Base-by-base conservation (phyloP, 2,888 invertebrate species). In the Baronia brevicornis region DNA sequence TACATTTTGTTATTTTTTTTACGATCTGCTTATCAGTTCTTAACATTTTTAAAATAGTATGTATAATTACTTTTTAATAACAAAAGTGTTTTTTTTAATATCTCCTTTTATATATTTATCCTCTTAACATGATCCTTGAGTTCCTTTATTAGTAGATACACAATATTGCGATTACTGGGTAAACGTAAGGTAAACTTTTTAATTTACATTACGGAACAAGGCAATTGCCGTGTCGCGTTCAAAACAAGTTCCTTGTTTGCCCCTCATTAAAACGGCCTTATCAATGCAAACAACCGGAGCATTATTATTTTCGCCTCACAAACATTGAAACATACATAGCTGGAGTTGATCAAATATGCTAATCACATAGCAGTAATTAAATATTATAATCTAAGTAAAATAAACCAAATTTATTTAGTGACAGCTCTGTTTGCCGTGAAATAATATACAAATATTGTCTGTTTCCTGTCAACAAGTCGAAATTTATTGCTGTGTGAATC, bases 401-500 rank as follows among this genome's bases (percentile, higher is more conserved):
- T 61, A 62, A 48, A 56, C 47, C 45, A 68, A 71, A 74, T 78
- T 77, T 78, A 60, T 61, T 58, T 57, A 63, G 60, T 67, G 71
- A 73, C 72, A 71, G 56, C 54, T 51, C 38, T 67, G 68, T 77
- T 72, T 67, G 67, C 52, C 46, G 43, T 61, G 59, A 62, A 69
- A 71, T 74, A 73, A 71, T 67, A 64, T 58, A 64, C 61, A 77
- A 78, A 79, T 69, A 75, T 73, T 67, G 61, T 58, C 49, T 57
- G 50, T 51, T 55, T 44, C 44, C 54, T 67, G 71, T 69, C 70
- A 70, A 68, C 67, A 67, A 60, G 50, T 61, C 56, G 41, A 69
- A 77, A 77, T 75, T 72, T 74, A 77, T 69, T 54, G 57, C 61
- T 49, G 46, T 45, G 52, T 57, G 60, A 60, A 66, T 60, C 58